Evolutionary conservation across 1,140 invertebrate species (phyloP).

Genomic region (Trissolcus basalis): DNA sequence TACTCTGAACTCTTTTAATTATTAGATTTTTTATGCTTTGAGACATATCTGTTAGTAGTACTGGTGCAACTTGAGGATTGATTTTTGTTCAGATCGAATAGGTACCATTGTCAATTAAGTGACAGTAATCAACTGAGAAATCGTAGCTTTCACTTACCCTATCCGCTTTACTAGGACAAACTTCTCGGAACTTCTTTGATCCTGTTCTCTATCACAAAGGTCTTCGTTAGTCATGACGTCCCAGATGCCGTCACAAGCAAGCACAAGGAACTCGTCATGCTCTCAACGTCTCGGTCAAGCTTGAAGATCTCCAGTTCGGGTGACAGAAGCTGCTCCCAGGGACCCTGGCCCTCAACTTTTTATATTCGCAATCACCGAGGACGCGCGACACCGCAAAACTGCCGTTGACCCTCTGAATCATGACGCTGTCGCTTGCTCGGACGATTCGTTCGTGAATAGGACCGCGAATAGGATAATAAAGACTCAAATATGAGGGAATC

Average conservation of each 20-base stretch:
- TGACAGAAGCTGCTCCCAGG: slow-evolving; percentile 93
- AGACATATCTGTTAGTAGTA: background rate
- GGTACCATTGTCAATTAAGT: slow-evolving; percentile 70
- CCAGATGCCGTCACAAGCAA: slow-evolving; percentile 99
- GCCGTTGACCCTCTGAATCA: slow-evolving; percentile 97
- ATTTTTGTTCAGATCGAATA: slow-evolving; percentile 69
- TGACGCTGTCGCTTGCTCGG: slow-evolving; percentile 96
- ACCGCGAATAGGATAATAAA: too few relatives aligned
- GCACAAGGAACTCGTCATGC: slow-evolving; percentile 94
- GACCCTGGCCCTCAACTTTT: slow-evolving; percentile 92
- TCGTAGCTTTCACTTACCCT: slow-evolving; percentile 78
- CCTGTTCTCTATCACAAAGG: slow-evolving; percentile 85
- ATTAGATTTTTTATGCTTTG: too few relatives aligned
- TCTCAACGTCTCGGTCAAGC: slow-evolving; percentile 84
- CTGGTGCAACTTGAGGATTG: slow-evolving; percentile 10
- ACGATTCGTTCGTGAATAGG: slow-evolving; percentile 96
- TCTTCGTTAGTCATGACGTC: slow-evolving; percentile 98
- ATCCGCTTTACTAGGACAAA: slow-evolving; percentile 79
- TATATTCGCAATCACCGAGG: slow-evolving; percentile 99
- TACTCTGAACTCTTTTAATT: too few relatives aligned
- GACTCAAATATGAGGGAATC: too few relatives aligned
- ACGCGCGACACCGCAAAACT: slow-evolving; percentile 95
- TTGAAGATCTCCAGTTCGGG: slow-evolving; percentile 97
- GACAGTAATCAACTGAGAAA: slow-evolving; percentile 61
- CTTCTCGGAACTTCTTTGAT: slow-evolving; percentile 76